A percentile compares a stretch with the other conserved stretches of the same genome.
Evolutionary conservation across 64 coral and sea anemone genomes (phyloP).

Genomic region (Montipora sp.): DNA sequence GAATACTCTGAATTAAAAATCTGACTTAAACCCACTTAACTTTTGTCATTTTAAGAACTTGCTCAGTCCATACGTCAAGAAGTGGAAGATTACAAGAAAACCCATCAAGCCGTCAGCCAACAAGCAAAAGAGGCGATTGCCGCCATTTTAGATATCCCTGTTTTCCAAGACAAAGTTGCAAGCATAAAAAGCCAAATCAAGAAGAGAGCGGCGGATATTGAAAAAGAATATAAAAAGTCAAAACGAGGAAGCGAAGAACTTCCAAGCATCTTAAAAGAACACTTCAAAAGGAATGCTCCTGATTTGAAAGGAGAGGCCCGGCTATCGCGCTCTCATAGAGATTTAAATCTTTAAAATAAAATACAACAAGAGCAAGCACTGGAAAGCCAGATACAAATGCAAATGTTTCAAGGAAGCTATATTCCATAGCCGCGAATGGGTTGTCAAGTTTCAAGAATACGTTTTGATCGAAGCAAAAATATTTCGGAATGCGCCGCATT

Average conservation of each 20-base stretch:
- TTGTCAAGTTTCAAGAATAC: too few species aligned
- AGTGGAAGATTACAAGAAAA: constrained; percentile 53
- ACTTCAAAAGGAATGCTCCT: constrained; percentile 67
- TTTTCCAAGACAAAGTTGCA: constrained; percentile 70
- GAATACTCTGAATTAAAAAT: too few species aligned
- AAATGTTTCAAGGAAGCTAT: too few species aligned
- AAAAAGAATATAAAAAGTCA: constrained; percentile 79
- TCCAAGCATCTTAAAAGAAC: constrained; percentile 75
- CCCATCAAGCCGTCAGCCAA: constrained; percentile 58
- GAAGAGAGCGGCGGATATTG: constrained; percentile 85
- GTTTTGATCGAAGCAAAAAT: too few species aligned
- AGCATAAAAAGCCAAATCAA: constrained; percentile 84
- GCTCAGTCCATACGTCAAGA: constrained; percentile 1
- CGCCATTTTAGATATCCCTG: constrained; percentile 88
- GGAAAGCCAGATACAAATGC: too few species aligned
- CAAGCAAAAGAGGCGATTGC: constrained; percentile 89
- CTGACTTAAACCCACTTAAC: neutral
- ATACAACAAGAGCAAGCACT: neutral
- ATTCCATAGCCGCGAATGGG: too few species aligned
- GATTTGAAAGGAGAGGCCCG: constrained; percentile 38
- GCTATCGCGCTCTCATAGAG: constrained; percentile 48
- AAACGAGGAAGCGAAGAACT: constrained; percentile 50
- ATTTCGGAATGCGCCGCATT: too few species aligned
- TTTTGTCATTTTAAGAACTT: neutral
- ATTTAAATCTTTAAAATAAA: constrained; percentile 36